Evolutionary conservation across 1,140 invertebrate genomes (phyloP), one percentile per base, ranked within the genome.

Genomic region (Drosophila paulistorum): DNA sequence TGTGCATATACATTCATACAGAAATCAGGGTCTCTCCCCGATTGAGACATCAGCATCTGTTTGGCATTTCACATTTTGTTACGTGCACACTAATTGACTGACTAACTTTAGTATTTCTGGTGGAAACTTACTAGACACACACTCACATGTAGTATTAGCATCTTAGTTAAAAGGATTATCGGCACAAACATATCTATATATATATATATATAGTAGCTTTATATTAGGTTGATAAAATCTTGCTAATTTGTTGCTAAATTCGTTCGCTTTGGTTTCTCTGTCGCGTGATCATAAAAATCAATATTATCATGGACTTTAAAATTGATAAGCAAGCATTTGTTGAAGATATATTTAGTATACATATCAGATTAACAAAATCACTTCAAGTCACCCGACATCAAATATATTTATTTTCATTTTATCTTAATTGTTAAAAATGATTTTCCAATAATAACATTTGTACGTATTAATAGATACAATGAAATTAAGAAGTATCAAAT

Each of bases 91-190:
- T 75, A 75, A 75, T 75, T 75, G 72, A 75, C 45, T 51, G 45
- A 23, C 45, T 51, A 23, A 51, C 45, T 65, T 62, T 68, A 65
- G 73, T 71, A 75, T 68, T 68, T 75, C 51, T 48, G 72, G 65
- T 75, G 73, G 73, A 75, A 75, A 75, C 72, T 75, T 75, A 75
- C 73, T 75, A 75, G 73, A 75, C 72, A 51, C 65, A n/a, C 39
- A 55, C 33, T 11, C 45, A 7, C 3, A 17, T 2, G 7, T 20
- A 42, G 63, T 63, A 63, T 70, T 72, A 75, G 33, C 30, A 75
- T 62, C 65, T 63, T 68, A 41, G 62, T 51, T 33, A 75, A 68
- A 51, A 51, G 17, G 45, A 51, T 48, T 48, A 48, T 48, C 9
- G 6, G 14, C 20, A 23, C 20, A 23, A 23, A 23, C 20, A 23